A percentile compares a stretch with the other conserved stretches of the same genome.
These are phyloP conservation scores for Acanthurus lineatus DNA, from an alignment of 2,797 vertebrate genomes.

Conservation along the genomic window DNA sequence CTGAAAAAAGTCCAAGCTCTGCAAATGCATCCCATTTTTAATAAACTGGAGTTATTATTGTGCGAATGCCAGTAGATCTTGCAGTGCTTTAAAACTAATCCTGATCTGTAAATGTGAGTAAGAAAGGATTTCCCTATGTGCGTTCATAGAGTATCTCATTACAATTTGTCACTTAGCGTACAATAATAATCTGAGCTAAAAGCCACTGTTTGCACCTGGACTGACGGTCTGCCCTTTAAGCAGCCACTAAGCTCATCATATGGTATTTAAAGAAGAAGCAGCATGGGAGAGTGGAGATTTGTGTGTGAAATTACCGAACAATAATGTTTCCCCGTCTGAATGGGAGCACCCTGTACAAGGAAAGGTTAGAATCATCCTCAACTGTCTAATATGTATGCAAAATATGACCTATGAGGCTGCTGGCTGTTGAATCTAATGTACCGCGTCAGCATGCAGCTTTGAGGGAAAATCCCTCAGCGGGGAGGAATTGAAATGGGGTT, in stretches of 20 bases:
- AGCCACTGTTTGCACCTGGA: conserved; percentile 48
- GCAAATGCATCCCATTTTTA: too few relatives aligned
- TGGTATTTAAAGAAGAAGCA: conserved; percentile 71
- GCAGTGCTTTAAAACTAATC: not conserved
- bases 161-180: conserved; percentile 36
- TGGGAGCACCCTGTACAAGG: conserved; percentile 64
- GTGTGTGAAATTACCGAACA: conserved; percentile 72
- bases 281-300: conserved; percentile 52
- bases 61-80: too few relatives aligned
- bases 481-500: conserved; percentile 68
- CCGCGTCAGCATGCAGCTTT: conserved; percentile 75
- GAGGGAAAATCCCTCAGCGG: conserved; percentile 72
- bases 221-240: conserved; percentile 63
- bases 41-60: too few relatives aligned
- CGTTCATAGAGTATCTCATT: conserved; percentile 35
- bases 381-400: conserved; percentile 83
- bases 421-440: conserved; percentile 77
- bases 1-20: too few relatives aligned
- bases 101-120: conserved; percentile 20
- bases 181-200: conserved; percentile 30
- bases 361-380: conserved; percentile 84
- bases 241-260: conserved; percentile 64
- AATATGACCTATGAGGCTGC: conserved; percentile 83
- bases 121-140: conserved; percentile 15
- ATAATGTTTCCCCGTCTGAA: conserved; percentile 74